Evolutionary conservation across 1,140 invertebrate species (phyloP), one percentile per base, ranked within the genome.

Genomic region (Charaxes varanes): DNA sequence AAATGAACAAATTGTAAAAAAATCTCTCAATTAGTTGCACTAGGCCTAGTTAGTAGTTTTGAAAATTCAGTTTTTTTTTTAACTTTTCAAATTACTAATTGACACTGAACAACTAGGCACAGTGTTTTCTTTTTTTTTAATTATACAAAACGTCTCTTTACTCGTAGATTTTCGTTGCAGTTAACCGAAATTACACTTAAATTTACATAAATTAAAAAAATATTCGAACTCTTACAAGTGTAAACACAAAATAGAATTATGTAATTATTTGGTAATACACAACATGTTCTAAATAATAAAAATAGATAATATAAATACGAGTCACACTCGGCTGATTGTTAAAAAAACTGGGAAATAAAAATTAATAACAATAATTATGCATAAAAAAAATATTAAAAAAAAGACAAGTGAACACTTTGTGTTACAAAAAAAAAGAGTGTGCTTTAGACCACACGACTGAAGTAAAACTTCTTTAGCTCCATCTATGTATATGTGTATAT

Each of bases 211-310:
- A 62, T 53, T 55, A 60, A 63, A 56, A 68, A 73, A 67, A 73
- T 73, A 72, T 78, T 74, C 68, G 68, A 78, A 69, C 45, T 60
- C 67, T 74, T 72, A 70, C 51, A 69, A 52, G 62, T 60, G 55
- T 69, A 74, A 76, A 70, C 60, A 62, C 58, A 58, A 56, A 78
- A 71, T 70, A 73, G 67, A 70, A 59, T 64, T 60, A 62, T 65
- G 50, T 70, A 59, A 72, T 65, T 74, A 69, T 81, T 81, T 81
- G 77, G 73, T 68, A 72, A 77, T 77, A 74, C 63, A 76, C 63
- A 76, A 73, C 62, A 74, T 73, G 52, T 63, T 72, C 61, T 59
- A 41, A 52, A 60, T 58, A 63, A 57, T 63, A 35, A 69, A 64
- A 68, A 64, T 62, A 59, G 41, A 53, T 51, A 60, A 52, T 59